These are phyloP conservation scores for Tachysurus vachellii DNA, from an alignment of 2,113 vertebrate species.

Conservation along the genomic window DNA sequence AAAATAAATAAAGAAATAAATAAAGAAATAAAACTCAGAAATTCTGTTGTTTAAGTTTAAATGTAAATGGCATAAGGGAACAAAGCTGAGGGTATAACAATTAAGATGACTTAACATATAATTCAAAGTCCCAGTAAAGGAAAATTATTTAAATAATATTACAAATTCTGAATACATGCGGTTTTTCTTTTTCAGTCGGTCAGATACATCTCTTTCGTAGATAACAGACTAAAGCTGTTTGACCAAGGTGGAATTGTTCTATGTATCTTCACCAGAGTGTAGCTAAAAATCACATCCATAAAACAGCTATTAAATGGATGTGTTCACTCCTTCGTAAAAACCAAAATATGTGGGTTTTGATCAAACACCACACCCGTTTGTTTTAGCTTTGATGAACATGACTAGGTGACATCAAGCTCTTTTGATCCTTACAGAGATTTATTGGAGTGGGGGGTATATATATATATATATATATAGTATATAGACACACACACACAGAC, in stretches of 20 bases:
- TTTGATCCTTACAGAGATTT: constrained; percentile 1
- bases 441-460: background rate
- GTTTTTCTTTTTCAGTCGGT: background rate
- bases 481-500: background rate
- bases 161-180: background rate
- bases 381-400: background rate
- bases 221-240: background rate
- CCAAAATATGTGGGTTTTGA: background rate
- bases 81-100: background rate
- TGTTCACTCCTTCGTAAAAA: constrained; percentile 20
- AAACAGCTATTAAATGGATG: background rate
- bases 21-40: background rate
- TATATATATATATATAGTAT: too few species aligned
- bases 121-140: background rate
- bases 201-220: background rate
- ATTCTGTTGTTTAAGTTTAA: background rate
- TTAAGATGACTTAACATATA: background rate
- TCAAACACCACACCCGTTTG: background rate
- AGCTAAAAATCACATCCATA: background rate
- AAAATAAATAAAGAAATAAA: too few species aligned
- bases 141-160: background rate
- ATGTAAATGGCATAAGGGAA: background rate
- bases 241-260: constrained; percentile 1
- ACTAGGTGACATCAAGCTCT: background rate
- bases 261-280: constrained; percentile 3